Conservation (phyloP, 2,797 vertebrate genomes). For the Alca torda region DNA sequence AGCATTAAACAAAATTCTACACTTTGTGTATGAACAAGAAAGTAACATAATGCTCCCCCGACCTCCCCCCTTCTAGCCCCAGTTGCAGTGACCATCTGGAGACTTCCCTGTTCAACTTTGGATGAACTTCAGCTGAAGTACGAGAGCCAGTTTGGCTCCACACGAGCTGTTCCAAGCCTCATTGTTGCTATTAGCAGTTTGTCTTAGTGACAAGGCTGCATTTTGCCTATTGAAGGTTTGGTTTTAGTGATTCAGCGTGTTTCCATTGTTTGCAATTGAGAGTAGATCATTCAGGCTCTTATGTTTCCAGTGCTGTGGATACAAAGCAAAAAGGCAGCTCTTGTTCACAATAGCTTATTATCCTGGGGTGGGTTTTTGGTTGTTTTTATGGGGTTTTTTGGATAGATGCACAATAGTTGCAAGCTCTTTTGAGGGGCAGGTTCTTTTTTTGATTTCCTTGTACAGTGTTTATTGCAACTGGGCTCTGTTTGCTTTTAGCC, state of each 20-base stretch:
- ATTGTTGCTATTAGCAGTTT: constrained; percentile 46
- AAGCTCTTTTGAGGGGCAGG: not conserved
- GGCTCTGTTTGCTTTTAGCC: not conserved
- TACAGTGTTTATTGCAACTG: not conserved
- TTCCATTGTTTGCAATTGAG: constrained; percentile 25
- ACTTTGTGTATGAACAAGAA: not conserved
- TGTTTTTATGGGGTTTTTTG: not conserved
- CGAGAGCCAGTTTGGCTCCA: not conserved
- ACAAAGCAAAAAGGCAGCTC: constrained; percentile 25
- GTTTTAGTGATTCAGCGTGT: constrained; percentile 55
- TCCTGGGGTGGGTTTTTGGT: not conserved
- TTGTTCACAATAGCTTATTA: constrained; percentile 37
- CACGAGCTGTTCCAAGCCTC: constrained; percentile 21
- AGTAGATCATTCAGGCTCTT: constrained; percentile 56
- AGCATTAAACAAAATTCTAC: not conserved
- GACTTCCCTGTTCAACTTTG: constrained; percentile 37
- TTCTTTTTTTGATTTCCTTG: constrained; percentile 22
- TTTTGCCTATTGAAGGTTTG: constrained; percentile 37
- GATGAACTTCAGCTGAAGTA: constrained; percentile 47
- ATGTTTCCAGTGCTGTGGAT: constrained; percentile 8
- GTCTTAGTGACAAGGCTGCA: constrained; percentile 50
- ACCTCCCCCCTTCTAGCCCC: not conserved
- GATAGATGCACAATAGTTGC: not conserved
- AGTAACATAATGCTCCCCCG: not conserved
- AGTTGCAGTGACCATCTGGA: constrained; percentile 12